These are phyloP conservation scores for Todiramphus chloris DNA, from an alignment of 2,113 vertebrate species.

Conservation along the genomic window DNA sequence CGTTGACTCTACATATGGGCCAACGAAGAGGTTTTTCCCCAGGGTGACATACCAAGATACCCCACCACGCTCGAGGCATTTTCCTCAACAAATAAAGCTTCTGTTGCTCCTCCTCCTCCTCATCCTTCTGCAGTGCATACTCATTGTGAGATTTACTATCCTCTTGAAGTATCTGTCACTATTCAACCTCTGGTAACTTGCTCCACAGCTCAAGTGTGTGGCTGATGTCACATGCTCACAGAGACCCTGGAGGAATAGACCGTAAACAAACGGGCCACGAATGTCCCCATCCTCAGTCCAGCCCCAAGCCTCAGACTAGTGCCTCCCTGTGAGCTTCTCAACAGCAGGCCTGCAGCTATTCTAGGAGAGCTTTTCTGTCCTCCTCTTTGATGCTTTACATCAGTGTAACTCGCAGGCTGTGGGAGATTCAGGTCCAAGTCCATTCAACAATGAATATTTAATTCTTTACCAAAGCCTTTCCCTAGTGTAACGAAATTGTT, in stretches of 20 bases:
- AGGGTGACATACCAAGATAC: background rate
- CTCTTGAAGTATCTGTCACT: background rate
- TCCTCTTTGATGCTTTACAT: background rate
- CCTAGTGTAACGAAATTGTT: background rate
- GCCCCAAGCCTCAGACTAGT: background rate
- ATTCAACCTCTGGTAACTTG: background rate
- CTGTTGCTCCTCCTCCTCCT: background rate
- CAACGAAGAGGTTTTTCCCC: background rate
- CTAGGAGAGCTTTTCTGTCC: background rate
- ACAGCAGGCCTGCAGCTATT: background rate
- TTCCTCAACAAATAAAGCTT: background rate
- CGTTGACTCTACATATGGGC: fast-evolving
- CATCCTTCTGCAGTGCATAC: background rate
- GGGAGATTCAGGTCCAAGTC: background rate
- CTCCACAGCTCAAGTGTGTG: background rate
- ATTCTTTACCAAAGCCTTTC: background rate
- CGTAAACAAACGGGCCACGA: background rate
- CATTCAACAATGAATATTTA: background rate
- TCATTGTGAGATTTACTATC: background rate
- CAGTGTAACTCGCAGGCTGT: background rate
- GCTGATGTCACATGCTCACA: background rate
- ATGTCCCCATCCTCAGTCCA: background rate
- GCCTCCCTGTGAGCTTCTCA: background rate
- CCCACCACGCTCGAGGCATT: background rate
- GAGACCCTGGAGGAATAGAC: background rate